Base-by-base conservation (phyloP, 2,797 vertebrate genomes). In the Catostomus latipinnis region DNA sequence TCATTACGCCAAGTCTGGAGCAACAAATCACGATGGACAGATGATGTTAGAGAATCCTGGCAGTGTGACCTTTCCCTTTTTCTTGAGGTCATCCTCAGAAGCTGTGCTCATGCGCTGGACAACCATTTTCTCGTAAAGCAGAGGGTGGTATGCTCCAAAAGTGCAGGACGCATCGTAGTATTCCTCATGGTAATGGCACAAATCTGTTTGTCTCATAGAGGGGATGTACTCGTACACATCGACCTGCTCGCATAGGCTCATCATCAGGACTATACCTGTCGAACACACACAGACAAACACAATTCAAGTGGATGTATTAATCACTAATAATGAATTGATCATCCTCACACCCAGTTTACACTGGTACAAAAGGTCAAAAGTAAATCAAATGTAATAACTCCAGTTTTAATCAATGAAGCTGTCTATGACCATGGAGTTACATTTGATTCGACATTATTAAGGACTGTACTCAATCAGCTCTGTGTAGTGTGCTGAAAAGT, bases 191-290 rank as follows among this genome's bases (percentile, higher is more conserved):
- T 96, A 96, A 88, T 96, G 96, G 74, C 96, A 96, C 0, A 95
- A 91, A 62, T 93, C 91, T 0, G 94, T 95, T 84, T 94, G 93
- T n/a, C 96, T 89, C 53, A 91, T 73, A 0, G 96, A 97, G 0
- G 96, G 96, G 85, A 97, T 92, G 84, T 95, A 97, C 22, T 97
- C 96, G 0, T 96, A 97, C 14, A 96, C 94, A 0, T 95, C 89
- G 48, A 97, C 93, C 57, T 94, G 91, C 0, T 88, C 71, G 76
- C 96, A 97, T 86, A 97, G 84, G 18, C 92, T 93, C 95, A 96
- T 95, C 96, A 97, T 97, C 87, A 96, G 82, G 63, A 95, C 83
- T 83, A 96, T 95, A 54, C 96, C 96, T 97, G 89, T 50, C 16
- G 45, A 43, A 52, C 5, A 80, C 14, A 34, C 34, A 75, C 14